These are phyloP conservation scores for Silurus asotus DNA, from an alignment of 2,113 vertebrate species.

Conservation along the genomic window DNA sequence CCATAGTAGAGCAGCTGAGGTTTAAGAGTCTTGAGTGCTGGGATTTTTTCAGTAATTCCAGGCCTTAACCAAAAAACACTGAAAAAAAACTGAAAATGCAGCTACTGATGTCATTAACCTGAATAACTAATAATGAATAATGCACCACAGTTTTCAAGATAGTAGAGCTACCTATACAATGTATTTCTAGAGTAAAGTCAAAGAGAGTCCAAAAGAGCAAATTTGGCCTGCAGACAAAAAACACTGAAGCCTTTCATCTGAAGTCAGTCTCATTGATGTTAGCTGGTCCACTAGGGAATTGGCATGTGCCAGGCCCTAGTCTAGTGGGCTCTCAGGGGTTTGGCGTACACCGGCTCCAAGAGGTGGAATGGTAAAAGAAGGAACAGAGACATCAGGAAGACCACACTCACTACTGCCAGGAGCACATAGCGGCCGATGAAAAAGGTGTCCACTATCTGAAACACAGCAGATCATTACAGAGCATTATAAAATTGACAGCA, in stretches of 20 bases:
- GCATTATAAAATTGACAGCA: background rate
- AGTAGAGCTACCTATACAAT: too few relatives aligned
- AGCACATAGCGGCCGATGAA: slow-evolving; percentile 87
- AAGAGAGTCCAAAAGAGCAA: slow-evolving; percentile 2
- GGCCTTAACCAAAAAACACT: background rate
- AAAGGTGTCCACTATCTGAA: slow-evolving; percentile 84
- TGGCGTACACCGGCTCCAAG: slow-evolving; percentile 84
- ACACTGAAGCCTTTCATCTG: slow-evolving; percentile 44
- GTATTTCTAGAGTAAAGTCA: background rate
- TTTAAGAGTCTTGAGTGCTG: background rate
- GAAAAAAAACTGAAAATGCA: background rate
- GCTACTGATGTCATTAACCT: too few relatives aligned
- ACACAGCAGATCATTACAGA: slow-evolving; percentile 17
- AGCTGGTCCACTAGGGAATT: slow-evolving; percentile 20
- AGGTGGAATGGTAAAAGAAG: slow-evolving; percentile 81
- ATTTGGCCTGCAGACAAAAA: slow-evolving; percentile 26
- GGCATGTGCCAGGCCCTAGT: slow-evolving; percentile 23
- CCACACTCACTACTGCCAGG: slow-evolving; percentile 67
- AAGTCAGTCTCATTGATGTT: slow-evolving; percentile 42
- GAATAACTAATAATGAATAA: background rate
- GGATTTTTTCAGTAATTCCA: background rate
- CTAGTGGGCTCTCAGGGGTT: slow-evolving; percentile 72
- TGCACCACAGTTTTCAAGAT: background rate
- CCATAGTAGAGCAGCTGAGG: background rate
- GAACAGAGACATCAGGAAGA: slow-evolving; percentile 79